A percentile compares a stretch with the other conserved stretches of the same genome.
Conservation (phyloP, 2,797 vertebrate genomes). For the Sebastes cheni region DNA sequence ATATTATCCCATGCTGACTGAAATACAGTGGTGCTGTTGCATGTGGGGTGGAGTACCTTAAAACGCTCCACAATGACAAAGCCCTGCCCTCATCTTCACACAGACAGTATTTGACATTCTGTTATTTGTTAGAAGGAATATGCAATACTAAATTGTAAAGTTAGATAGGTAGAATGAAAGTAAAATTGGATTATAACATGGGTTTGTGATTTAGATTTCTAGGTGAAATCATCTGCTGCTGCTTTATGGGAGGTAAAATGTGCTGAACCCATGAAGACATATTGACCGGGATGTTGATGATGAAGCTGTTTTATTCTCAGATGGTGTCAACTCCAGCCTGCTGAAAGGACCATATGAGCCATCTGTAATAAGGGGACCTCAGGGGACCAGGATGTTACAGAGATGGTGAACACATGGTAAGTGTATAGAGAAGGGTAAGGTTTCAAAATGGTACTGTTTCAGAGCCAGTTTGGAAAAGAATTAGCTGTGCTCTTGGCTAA, state of each 20-base stretch:
- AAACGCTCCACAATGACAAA: conserved; percentile 72
- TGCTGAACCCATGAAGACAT: conserved; percentile 36
- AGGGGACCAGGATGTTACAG: conserved; percentile 47
- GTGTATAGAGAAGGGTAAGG: conserved; percentile 16
- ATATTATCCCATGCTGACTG: not conserved
- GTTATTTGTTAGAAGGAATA: conserved; percentile 45
- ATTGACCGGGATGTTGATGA: conserved; percentile 43
- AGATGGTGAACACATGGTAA: conserved; percentile 78
- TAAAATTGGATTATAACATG: not conserved
- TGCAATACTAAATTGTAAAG: not conserved
- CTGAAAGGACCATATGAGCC: conserved; percentile 50
- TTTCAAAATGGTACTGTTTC: conserved; percentile 19
- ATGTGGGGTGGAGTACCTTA: conserved; percentile 70
- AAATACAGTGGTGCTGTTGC: not conserved
- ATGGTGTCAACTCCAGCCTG: conserved; percentile 39
- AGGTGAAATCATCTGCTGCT: conserved; percentile 16
- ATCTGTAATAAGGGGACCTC: conserved; percentile 61
- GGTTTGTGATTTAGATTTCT: conserved; percentile 14
- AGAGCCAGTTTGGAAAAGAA: conserved; percentile 4
- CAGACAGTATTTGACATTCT: conserved; percentile 63
- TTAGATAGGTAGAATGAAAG: not conserved
- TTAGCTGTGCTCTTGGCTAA: not conserved
- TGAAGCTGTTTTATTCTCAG: conserved; percentile 50
- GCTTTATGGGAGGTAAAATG: conserved; percentile 45
- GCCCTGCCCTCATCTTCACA: conserved; percentile 76